Conservation (phyloP, 1,140 invertebrate genomes). For the Drosophila persimilis region DNA sequence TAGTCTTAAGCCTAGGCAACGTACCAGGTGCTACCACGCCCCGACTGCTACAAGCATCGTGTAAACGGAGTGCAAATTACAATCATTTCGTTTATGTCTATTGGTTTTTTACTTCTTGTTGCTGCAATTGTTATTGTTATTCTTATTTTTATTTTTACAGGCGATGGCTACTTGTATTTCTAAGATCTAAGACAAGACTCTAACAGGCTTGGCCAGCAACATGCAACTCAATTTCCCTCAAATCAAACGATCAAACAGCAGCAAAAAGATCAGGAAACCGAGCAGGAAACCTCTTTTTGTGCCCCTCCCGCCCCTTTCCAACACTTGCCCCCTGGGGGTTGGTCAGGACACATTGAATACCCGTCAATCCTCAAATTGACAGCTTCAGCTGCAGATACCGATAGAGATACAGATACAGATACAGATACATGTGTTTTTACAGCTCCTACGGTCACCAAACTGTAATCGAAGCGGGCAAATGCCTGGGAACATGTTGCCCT, state of each 20-base stretch:
- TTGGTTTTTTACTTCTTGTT: conserved; percentile 18
- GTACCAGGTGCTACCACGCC: conserved; percentile 58
- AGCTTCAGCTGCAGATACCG: conserved; percentile 4
- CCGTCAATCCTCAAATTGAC: conserved; percentile 50
- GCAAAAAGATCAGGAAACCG: conserved; percentile 52
- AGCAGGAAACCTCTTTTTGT: conserved; percentile 18
- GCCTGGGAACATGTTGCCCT: conserved; percentile 4
- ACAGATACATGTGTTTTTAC: neutral
- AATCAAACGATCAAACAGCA: conserved; percentile 48
- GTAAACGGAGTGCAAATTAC: conserved; percentile 73
- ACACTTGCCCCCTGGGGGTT: conserved; percentile 17
- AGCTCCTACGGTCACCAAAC: conserved; percentile 4
- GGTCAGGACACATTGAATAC: conserved; percentile 34
- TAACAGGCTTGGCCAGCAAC: conserved; percentile 47
- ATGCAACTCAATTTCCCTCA: conserved; percentile 65
- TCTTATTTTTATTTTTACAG: conserved; percentile 14
- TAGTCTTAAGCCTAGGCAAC: conserved; percentile 53
- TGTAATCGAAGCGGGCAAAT: neutral
- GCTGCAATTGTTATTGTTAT: conserved; percentile 16
- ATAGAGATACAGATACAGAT: too few species aligned
- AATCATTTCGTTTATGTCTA: conserved; percentile 43
- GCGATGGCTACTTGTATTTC: conserved; percentile 47
- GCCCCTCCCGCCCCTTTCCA: neutral
- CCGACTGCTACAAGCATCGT: conserved; percentile 47
- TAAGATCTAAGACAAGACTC: conserved; percentile 15